Evolutionary conservation across 2,797 vertebrate genomes (phyloP), one percentile per base, ranked within the genome.

Genomic region (Picus viridis): DNA sequence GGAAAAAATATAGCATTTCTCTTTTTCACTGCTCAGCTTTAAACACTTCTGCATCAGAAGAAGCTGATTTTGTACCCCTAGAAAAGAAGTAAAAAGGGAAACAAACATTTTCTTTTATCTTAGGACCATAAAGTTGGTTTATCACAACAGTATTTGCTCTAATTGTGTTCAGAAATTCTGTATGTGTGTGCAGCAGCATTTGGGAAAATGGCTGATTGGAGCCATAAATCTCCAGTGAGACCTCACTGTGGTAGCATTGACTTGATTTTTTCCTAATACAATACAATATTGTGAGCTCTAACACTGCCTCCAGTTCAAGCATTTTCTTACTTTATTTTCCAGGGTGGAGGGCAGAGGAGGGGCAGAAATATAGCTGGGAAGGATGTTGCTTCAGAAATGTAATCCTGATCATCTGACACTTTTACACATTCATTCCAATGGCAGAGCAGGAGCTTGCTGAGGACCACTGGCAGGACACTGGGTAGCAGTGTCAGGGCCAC

Each of bases 151-250:
- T 29, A 47, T 63, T 75, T 62, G n/a, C 34, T 87, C 41, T 90
- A 73, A 67, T 56, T 61, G 10, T 23, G 2, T 39, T 65, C 36
- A 61, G 80, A 67, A 76, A 34, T 47, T 16, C 22, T 76, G n/a
- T 18, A 14, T 7, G 6, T 64, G 20, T 45, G 29, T 15, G 22
- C 67, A 80, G 82, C 87, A 89, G 75, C 56, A n/a, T 65, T 83
- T 56, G 57, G 53, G 76, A 93, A 92, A 90, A 95, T 88, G 92
- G 89, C 95, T 91, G 79, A 87, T 89, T 30, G 6, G 34, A 93
- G 67, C 45, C 27, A 56, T 62, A 80, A 72, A 81, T 63, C 39
- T 89, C 34, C 34, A 43, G 36, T 57, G 70, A 86, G 43, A 67
- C 53, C 43, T 72, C 56, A 18, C 39, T 11, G 17, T 63, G 9